These are phyloP conservation scores for Cyprinodon diabolis DNA, from an alignment of 2,797 vertebrate species.

Conservation along the genomic window DNA sequence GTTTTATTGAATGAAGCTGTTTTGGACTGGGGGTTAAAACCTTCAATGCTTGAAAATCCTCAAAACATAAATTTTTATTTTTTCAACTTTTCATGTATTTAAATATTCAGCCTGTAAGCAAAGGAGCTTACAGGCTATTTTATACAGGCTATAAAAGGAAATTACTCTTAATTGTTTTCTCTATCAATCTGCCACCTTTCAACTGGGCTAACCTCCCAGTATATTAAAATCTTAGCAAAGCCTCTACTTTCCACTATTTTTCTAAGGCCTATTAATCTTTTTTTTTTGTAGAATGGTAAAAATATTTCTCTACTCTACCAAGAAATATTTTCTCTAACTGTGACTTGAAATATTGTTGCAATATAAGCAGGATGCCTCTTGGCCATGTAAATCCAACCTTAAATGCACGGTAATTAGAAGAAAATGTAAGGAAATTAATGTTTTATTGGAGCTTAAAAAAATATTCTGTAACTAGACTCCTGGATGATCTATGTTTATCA, in stretches of 20 bases:
- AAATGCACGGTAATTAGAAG: conserved; percentile 14
- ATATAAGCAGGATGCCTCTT: conserved; percentile 15
- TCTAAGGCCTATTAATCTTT: not conserved
- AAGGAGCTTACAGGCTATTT: not conserved
- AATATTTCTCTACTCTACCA: not conserved
- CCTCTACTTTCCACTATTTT: not conserved
- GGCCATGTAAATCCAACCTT: conserved; percentile 5
- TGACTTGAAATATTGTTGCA: conserved; percentile 17
- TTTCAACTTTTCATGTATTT: not conserved
- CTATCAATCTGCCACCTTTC: not conserved
- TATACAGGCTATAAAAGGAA: not conserved
- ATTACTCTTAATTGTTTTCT: not conserved
- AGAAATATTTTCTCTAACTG: not conserved
- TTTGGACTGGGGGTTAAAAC: too few relatives aligned
- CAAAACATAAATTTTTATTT: not conserved
- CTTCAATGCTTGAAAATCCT: too few relatives aligned
- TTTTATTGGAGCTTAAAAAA: not conserved
- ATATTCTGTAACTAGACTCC: conserved; percentile 8
- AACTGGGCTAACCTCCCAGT: not conserved
- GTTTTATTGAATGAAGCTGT: too few relatives aligned
- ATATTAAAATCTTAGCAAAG: not conserved
- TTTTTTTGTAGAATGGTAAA: not conserved
- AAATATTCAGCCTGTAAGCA: not conserved
- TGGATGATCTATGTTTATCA: conserved; percentile 35
- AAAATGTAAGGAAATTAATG: conserved; percentile 1